phyloP scores from a whole-genome alignment of 2,888 invertebrate species.

The Caenorhabditis japonica region DNA sequence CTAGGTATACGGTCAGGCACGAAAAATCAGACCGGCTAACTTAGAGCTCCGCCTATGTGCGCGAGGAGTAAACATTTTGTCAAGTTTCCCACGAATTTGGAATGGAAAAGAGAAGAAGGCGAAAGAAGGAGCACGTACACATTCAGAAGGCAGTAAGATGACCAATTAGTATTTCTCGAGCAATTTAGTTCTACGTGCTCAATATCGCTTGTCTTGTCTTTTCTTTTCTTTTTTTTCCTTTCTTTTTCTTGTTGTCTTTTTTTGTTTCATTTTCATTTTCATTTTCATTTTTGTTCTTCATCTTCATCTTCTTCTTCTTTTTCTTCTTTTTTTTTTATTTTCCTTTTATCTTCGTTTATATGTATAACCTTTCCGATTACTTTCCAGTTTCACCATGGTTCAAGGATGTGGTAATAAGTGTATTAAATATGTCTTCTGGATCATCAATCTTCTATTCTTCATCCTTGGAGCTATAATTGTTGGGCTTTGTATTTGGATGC shows the following conservation, averaged over 20 bases:
- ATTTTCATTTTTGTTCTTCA: conserved; percentile 6
- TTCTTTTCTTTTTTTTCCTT: not conserved
- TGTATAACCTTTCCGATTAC: not conserved
- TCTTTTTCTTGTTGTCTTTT: not conserved
- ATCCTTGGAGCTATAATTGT: conserved; percentile 62
- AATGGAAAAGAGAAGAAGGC: conserved; percentile 4
- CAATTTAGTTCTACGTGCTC: conserved; percentile 46
- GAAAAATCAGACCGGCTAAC: too few species aligned
- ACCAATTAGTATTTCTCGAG: conserved; percentile 49
- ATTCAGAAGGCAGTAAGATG: conserved; percentile 40
- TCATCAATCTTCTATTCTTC: conserved; percentile 63
- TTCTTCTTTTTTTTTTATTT: conserved; percentile 3
- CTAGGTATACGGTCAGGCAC: too few species aligned
- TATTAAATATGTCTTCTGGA: conserved; percentile 68
- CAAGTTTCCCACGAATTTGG: conserved; percentile 37
- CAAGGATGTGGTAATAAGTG: conserved; percentile 68
- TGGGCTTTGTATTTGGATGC: conserved; percentile 63
- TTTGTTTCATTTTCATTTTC: not conserved
- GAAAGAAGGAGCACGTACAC: conserved; percentile 12
- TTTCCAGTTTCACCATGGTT: conserved; percentile 56
- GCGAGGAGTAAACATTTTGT: too few species aligned
- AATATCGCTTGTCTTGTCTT: conserved; percentile 42
- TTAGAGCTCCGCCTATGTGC: too few species aligned
- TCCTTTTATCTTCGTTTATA: not conserved
- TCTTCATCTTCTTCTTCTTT: conserved; percentile 1